These are phyloP conservation scores for Lepidurus couesii DNA, from an alignment of 1,140 invertebrate genomes.

Conservation along the genomic window DNA sequence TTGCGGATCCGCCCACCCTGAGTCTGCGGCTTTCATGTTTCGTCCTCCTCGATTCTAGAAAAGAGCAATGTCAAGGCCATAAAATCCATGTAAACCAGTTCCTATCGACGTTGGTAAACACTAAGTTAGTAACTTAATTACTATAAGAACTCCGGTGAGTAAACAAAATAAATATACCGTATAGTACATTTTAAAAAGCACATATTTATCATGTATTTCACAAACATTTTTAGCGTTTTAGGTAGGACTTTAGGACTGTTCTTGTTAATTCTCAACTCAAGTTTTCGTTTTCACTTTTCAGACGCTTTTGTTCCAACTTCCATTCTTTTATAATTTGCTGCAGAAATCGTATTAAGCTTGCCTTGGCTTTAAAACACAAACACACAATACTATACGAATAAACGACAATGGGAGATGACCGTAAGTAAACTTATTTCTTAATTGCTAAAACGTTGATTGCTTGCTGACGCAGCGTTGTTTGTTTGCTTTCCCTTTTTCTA, in stretches of 20 bases:
- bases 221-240: no score
- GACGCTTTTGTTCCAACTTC: no score
- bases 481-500: background rate
- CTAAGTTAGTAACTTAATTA: no score
- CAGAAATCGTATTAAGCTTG: background rate
- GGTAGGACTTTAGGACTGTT: no score
- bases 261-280: no score
- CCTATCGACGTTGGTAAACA: no score
- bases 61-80: background rate
- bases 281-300: no score
- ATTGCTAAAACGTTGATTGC: background rate
- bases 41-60: background rate
- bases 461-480: background rate
- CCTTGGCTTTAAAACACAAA: background rate
- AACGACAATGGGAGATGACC: background rate
- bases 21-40: slow-evolving; percentile 6
- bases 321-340: no score
- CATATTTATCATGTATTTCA: no score
- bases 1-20: slow-evolving; percentile 1
- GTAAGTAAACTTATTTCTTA: background rate
- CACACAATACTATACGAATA: background rate
- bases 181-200: no score
- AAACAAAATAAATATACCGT: no score
- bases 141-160: no score
- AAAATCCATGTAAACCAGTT: background rate